Conservation (phyloP, 2,888 invertebrate genomes). For the Mythimna impura region DNA sequence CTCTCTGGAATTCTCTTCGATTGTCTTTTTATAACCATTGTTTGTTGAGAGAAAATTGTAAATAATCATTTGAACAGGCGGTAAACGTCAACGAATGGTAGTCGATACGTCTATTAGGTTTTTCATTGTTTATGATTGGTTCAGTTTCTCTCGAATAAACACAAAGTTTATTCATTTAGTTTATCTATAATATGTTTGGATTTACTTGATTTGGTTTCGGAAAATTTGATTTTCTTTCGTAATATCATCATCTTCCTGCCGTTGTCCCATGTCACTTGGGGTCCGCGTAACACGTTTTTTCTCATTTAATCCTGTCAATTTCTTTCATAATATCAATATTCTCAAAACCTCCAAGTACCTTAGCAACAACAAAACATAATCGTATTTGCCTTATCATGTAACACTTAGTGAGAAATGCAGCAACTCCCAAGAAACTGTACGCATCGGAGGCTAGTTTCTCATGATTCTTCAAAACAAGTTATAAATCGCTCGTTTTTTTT, state of each 20-base stretch:
- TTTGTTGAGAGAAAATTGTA: constrained; percentile 11
- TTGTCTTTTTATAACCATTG: constrained; percentile 51
- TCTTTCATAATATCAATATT: too few relatives aligned
- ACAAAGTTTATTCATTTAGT: too few relatives aligned
- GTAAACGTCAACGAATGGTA: background rate
- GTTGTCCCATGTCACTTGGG: too few relatives aligned
- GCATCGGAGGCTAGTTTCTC: background rate
- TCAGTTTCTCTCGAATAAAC: background rate
- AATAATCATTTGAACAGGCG: constrained; percentile 5
- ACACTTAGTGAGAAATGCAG: constrained; percentile 10
- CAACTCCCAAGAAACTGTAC: constrained; percentile 10
- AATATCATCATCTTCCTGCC: too few relatives aligned
- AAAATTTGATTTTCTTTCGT: too few relatives aligned
- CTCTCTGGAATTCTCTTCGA: constrained; percentile 44
- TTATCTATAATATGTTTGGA: too few relatives aligned
- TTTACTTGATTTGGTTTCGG: too few relatives aligned
- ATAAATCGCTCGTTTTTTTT: constrained; percentile 26
- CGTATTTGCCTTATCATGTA: background rate
- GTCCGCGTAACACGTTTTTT: too few relatives aligned
- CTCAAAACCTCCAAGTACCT: background rate
- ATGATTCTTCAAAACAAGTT: constrained; percentile 46
- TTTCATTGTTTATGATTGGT: background rate
- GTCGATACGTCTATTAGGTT: constrained; percentile 1
- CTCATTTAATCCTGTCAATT: too few relatives aligned
- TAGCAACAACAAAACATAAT: background rate